phyloP scores from a whole-genome alignment of 2,113 vertebrate genomes.

The Cryptomyrus ogoouensis region DNA sequence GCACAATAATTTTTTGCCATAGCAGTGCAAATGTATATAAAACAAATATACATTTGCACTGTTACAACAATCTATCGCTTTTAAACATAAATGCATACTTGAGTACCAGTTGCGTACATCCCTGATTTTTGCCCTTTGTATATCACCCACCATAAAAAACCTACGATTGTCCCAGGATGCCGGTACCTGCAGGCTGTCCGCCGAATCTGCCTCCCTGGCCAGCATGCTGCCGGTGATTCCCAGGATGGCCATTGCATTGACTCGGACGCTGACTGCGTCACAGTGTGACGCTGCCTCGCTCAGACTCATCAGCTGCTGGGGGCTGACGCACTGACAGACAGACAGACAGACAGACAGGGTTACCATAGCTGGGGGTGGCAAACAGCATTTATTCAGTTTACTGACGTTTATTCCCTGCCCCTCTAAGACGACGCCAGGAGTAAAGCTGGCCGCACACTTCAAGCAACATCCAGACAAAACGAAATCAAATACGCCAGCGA shows the following conservation, averaged over 20 bases:
- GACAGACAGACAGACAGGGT: constrained; percentile 53
- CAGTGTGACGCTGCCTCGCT: constrained; percentile 73
- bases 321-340: constrained; percentile 71
- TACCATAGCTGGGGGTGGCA: not conserved
- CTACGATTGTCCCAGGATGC: not conserved
- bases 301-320: constrained; percentile 80
- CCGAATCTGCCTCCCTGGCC: constrained; percentile 71
- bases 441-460: not conserved
- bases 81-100: too few relatives aligned
- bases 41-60: too few relatives aligned
- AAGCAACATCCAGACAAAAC: not conserved
- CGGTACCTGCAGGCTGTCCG: constrained; percentile 79
- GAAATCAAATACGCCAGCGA: not conserved
- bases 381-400: not conserved
- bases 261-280: constrained; percentile 69
- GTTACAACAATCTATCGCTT: too few relatives aligned
- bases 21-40: too few relatives aligned
- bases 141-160: not conserved
- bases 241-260: constrained; percentile 84
- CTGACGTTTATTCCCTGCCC: not conserved
- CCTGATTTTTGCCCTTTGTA: not conserved
- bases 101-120: too few relatives aligned
- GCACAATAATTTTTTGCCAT: too few relatives aligned
- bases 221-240: constrained; percentile 89
- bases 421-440: not conserved